phyloP scores from a whole-genome alignment of 2,797 vertebrate species.

The Anguilla obscura region DNA sequence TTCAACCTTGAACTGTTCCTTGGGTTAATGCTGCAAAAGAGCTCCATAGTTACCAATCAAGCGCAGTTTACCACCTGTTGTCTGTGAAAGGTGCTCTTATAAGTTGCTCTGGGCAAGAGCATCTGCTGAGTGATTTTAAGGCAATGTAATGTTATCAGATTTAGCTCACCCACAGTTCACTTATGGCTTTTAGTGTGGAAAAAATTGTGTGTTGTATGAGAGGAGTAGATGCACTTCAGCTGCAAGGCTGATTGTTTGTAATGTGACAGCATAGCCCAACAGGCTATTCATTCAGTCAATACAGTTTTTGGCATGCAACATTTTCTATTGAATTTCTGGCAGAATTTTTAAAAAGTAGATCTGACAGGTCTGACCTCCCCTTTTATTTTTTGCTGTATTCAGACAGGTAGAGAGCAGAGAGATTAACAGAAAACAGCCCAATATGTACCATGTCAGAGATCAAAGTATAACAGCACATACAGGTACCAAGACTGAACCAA shows the following conservation, averaged over 20 bases:
- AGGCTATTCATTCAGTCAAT: no score
- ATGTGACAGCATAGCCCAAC: no score
- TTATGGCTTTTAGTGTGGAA: no score
- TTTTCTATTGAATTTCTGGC: no score
- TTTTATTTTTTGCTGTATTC: background rate
- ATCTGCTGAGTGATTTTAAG: no score
- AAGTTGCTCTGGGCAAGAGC: no score
- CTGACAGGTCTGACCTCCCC: background rate
- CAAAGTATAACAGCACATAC: background rate
- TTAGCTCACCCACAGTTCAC: no score
- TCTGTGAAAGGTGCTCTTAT: background rate
- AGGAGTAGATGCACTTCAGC: no score
- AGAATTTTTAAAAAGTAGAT: background rate
- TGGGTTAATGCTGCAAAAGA: background rate
- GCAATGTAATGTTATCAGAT: no score
- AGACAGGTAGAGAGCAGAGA: conserved; percentile 3
- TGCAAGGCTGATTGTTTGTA: no score
- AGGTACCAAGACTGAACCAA: background rate
- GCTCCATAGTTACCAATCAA: background rate
- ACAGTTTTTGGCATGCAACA: no score
- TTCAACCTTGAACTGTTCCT: background rate
- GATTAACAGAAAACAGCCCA: background rate
- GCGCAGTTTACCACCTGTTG: background rate
- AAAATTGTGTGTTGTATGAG: no score
- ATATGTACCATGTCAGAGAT: conserved; percentile 5